Conservation (phyloP, 2,113 vertebrate species). For the Cololabis saira region DNA sequence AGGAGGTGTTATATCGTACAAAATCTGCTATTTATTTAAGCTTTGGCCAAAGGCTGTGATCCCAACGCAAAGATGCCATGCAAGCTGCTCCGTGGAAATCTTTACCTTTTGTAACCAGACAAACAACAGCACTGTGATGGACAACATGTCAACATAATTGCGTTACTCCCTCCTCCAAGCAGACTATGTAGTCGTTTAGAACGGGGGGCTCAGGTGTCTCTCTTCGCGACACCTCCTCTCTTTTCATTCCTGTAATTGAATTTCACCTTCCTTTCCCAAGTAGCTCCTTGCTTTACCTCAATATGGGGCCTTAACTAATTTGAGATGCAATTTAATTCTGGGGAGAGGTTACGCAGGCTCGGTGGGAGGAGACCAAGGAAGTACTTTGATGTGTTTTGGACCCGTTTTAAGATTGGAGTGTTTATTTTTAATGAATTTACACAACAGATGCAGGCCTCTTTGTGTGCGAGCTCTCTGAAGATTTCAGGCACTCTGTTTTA, state of each 20-base stretch:
- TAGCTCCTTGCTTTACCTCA: conserved; percentile 59
- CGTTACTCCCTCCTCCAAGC: conserved; percentile 57
- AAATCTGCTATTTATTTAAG: not conserved
- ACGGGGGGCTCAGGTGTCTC: conserved; percentile 78
- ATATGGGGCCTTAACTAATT: conserved; percentile 67
- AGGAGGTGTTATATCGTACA: not conserved
- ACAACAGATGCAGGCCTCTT: not conserved
- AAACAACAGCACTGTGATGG: conserved; percentile 65
- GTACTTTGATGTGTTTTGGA: conserved; percentile 23
- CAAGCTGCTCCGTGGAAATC: conserved; percentile 24
- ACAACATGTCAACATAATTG: conserved; percentile 70
- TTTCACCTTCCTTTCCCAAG: conserved; percentile 67
- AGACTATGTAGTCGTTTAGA: conserved; percentile 54
- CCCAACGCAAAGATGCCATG: conserved; percentile 26
- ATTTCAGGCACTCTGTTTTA: no score
- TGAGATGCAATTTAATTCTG: conserved; percentile 67
- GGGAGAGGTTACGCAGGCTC: conserved; percentile 33
- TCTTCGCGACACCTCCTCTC: conserved; percentile 38
- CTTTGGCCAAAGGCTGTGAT: conserved; percentile 1
- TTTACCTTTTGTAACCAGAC: conserved; percentile 52
- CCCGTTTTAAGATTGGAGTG: conserved; percentile 8
- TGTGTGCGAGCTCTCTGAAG: no score
- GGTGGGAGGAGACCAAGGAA: conserved; percentile 24
- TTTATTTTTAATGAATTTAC: not conserved
- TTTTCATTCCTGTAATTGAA: conserved; percentile 73